These are phyloP conservation scores for Squalus acanthias DNA, from an alignment of 2,797 vertebrate species.

Conservation along the genomic window DNA sequence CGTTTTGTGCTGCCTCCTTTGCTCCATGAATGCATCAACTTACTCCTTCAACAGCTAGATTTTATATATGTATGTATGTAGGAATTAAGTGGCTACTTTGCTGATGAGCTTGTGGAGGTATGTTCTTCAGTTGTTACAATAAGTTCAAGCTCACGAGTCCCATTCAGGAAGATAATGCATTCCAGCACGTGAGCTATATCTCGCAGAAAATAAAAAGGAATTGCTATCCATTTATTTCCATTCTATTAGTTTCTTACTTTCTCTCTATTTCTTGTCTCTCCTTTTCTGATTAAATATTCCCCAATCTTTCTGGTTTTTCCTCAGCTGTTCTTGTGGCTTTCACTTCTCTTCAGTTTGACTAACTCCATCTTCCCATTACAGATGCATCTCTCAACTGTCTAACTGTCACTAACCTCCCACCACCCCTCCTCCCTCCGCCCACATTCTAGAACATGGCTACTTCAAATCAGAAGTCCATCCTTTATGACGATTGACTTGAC, in stretches of 20 bases:
- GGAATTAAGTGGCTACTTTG: neutral
- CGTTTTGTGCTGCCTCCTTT: neutral
- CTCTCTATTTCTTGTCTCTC: neutral
- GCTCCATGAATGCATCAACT: neutral
- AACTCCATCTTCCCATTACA: neutral
- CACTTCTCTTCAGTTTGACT: neutral
- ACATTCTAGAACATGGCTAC: slow-evolving; percentile 12
- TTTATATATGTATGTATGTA: neutral
- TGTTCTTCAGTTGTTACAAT: neutral
- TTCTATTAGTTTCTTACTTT: neutral
- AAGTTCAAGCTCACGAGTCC: neutral
- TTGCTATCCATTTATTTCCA: neutral
- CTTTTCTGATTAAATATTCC: neutral
- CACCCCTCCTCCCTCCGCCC: no score
- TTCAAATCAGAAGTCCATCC: slow-evolving; percentile 13
- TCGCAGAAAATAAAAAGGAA: neutral
- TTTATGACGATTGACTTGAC: neutral
- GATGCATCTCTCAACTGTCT: neutral
- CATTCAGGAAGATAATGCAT: neutral
- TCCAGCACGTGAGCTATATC: neutral
- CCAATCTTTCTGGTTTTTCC: neutral
- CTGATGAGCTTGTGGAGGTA: neutral
- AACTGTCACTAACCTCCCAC: neutral
- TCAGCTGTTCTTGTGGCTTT: neutral
- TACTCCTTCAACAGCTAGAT: neutral